phyloP scores from a whole-genome alignment of 2,797 vertebrate species.

The Kryptopterus vitreolus region DNA sequence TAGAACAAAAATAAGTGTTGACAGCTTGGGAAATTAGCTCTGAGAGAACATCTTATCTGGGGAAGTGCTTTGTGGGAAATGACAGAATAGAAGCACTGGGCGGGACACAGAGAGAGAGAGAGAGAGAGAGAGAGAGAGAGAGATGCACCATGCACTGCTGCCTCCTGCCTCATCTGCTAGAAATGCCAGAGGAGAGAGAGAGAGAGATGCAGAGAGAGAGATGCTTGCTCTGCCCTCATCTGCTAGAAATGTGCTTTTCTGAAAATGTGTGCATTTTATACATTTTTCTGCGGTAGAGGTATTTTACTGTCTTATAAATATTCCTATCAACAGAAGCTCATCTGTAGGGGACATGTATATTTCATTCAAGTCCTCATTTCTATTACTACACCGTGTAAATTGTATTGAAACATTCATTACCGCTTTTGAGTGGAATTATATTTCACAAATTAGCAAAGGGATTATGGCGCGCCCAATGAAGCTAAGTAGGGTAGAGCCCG shows the following conservation, averaged over 20 bases:
- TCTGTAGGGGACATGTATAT: neutral
- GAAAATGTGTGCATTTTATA: conserved; percentile 33
- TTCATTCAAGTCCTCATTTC: neutral
- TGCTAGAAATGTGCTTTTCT: conserved; percentile 19
- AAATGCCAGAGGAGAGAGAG: neutral
- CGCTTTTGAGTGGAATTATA: neutral
- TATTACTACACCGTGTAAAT: neutral
- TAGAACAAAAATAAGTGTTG: no score
- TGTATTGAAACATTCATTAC: neutral
- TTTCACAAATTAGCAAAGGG: neutral
- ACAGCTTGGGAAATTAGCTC: no score
- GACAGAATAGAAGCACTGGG: conserved; percentile 3
- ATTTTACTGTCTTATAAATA: neutral
- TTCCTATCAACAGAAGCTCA: neutral
- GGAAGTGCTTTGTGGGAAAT: conserved; percentile 46
- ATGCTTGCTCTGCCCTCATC: conserved; percentile 33
- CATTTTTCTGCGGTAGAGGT: neutral
- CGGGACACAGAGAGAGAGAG: neutral
- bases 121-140: neutral
- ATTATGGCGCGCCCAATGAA: neutral
- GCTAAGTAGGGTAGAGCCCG: no score
- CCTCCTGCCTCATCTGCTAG: no score
- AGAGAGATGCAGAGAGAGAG: neutral
- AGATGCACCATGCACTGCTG: no score
- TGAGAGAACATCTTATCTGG: conserved; percentile 45